A percentile compares a stretch with the other conserved stretches of the same genome.
These are phyloP conservation scores for Tichodroma muraria DNA, from an alignment of 2,113 vertebrate genomes.

Conservation along the genomic window DNA sequence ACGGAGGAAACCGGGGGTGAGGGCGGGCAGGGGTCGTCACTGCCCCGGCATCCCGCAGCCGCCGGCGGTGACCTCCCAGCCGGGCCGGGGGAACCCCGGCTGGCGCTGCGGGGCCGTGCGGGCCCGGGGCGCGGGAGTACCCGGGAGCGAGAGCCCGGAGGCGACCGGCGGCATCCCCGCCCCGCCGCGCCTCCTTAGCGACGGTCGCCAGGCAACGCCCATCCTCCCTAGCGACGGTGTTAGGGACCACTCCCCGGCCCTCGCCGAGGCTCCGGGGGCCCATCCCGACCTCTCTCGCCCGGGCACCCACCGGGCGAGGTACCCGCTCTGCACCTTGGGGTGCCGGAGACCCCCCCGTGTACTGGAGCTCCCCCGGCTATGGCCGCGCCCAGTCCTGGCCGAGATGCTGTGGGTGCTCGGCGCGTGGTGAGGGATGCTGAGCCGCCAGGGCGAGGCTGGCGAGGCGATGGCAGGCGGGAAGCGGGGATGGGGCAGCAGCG, in stretches of 20 bases:
- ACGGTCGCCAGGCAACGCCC: background rate
- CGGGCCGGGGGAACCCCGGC: background rate
- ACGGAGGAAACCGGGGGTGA: background rate
- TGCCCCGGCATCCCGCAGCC: background rate
- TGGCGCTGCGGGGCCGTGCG: background rate
- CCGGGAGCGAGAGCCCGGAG: background rate
- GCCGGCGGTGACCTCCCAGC: background rate
- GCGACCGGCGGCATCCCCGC: background rate
- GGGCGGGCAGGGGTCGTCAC: background rate
- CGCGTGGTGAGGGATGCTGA: background rate
- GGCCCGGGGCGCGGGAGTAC: background rate
- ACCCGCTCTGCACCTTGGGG: too few species aligned
- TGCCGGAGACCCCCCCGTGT: too few species aligned
- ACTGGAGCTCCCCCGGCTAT: background rate
- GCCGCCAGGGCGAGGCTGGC: background rate
- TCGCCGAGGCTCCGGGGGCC: background rate
- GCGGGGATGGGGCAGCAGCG: background rate
- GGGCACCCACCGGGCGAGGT: background rate
- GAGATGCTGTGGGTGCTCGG: background rate
- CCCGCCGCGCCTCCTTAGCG: background rate
- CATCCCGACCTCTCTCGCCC: background rate
- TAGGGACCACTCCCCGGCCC: background rate
- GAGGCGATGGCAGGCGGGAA: background rate
- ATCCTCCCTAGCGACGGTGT: background rate
- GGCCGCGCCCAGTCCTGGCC: rapidly evolving